Conservation (phyloP, 2,797 vertebrate species). For the Epinephelus malabaricus region DNA sequence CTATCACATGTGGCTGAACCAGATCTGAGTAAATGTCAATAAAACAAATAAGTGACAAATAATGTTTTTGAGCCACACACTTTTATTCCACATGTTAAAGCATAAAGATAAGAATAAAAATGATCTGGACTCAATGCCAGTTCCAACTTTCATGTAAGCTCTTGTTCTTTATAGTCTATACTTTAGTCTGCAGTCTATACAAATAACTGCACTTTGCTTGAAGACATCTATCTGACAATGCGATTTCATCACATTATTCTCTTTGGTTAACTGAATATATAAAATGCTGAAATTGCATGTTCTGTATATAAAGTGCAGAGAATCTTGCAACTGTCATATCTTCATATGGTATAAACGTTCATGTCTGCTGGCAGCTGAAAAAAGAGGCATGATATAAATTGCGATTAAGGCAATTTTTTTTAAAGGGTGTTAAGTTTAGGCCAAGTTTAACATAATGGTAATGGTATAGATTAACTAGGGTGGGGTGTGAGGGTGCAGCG, state of each 20-base stretch:
- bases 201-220: not conserved
- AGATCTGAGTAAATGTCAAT: not conserved
- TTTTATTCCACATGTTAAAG: slow-evolving; percentile 55
- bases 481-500: slow-evolving; percentile 36
- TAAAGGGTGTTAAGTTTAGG: slow-evolving; percentile 9
- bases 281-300: not conserved
- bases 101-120: not conserved
- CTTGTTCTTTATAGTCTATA: not conserved
- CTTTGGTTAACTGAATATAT: slow-evolving; percentile 43
- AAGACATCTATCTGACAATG: no score
- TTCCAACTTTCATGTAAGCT: slow-evolving; percentile 1
- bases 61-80: slow-evolving; percentile 20
- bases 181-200: not conserved
- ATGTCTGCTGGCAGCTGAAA: not conserved
- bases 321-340: not conserved
- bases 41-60: not conserved
- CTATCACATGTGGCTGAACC: not conserved
- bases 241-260: not conserved
- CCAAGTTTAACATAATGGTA: slow-evolving; percentile 12
- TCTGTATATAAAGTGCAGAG: slow-evolving; percentile 24
- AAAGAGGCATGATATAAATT: not conserved
- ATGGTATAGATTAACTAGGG: not conserved
- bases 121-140: not conserved
- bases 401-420: slow-evolving; percentile 13
- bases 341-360: not conserved